phyloP scores from a whole-genome alignment of 2,888 invertebrate genomes.

The Sicus ferrugineus region DNA sequence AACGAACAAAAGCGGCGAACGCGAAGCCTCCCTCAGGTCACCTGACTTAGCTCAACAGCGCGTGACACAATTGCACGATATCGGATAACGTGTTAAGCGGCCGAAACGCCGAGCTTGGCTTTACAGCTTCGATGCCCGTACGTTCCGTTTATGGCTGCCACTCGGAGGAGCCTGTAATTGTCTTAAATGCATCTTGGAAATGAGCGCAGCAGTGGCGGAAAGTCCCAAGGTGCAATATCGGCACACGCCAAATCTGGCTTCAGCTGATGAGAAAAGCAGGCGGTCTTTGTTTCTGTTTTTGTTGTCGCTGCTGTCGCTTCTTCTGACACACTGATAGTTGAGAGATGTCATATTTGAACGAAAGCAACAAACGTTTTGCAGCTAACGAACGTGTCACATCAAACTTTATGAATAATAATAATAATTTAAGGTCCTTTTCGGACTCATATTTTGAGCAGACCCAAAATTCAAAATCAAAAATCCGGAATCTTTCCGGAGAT shows the following conservation, averaged over 20 bases:
- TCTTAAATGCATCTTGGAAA: neutral
- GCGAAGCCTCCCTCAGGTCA: neutral
- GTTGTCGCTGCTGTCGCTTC: conserved; percentile 3
- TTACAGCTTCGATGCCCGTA: conserved; percentile 2
- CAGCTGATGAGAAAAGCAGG: neutral
- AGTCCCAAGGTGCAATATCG: conserved; percentile 2
- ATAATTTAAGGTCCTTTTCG: too few species aligned
- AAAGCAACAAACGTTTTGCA: too few species aligned
- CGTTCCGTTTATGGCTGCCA: conserved; percentile 2
- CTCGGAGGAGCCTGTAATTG: neutral
- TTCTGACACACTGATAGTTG: neutral
- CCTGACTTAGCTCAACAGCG: conserved; percentile 23
- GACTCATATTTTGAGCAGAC: too few species aligned
- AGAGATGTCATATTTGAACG: too few species aligned
- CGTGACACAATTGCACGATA: conserved; percentile 47
- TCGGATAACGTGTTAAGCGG: conserved; percentile 36
- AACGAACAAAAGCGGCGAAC: neutral
- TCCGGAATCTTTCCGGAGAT: neutral
- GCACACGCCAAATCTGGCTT: conserved; percentile 9
- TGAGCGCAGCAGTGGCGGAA: neutral
- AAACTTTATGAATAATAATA: too few species aligned
- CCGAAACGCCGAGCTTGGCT: neutral
- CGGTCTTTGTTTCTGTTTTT: neutral
- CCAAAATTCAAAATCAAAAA: too few species aligned
- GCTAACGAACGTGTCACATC: too few species aligned